Conservation (phyloP, 2,888 invertebrate species). For the Stenodera caucasica region DNA sequence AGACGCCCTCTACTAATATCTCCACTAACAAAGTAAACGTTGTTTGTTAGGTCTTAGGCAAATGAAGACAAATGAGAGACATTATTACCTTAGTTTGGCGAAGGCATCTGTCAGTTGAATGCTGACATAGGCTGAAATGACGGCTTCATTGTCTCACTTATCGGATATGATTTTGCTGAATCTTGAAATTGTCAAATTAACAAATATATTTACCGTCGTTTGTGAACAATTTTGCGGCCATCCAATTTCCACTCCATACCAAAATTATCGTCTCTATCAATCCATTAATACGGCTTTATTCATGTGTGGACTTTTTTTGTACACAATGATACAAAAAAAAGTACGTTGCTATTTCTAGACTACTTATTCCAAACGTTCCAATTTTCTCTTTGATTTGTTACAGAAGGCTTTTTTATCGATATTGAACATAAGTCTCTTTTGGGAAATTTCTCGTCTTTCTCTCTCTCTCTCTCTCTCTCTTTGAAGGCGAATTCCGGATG, state of each 20-base stretch:
- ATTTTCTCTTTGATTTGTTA: slow-evolving; percentile 21
- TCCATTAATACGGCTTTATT: too few relatives aligned
- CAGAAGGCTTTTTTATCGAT: slow-evolving; percentile 16
- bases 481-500: slow-evolving; percentile 15
- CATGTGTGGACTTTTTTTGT: neutral
- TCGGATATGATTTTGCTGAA: slow-evolving; percentile 13
- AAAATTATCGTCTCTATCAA: too few relatives aligned
- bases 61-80: slow-evolving; percentile 56
- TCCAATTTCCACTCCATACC: neutral
- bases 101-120: slow-evolving; percentile 47
- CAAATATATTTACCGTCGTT: slow-evolving; percentile 27
- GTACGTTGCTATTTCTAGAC: slow-evolving; percentile 7
- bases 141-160: slow-evolving; percentile 36
- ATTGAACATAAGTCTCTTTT: slow-evolving; percentile 18
- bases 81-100: slow-evolving; percentile 55
- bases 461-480: too few relatives aligned
- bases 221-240: slow-evolving; percentile 1
- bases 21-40: slow-evolving; percentile 39
- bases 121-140: slow-evolving; percentile 45
- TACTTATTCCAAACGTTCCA: slow-evolving; percentile 12
- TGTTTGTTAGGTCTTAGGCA: slow-evolving; percentile 50
- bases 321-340: neutral
- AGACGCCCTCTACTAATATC: slow-evolving; percentile 40
- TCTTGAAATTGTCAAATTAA: slow-evolving; percentile 46
- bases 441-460: slow-evolving; percentile 1